phyloP scores from a whole-genome alignment of 2,113 vertebrate genomes.

The Onychorhynchus coronatus region DNA sequence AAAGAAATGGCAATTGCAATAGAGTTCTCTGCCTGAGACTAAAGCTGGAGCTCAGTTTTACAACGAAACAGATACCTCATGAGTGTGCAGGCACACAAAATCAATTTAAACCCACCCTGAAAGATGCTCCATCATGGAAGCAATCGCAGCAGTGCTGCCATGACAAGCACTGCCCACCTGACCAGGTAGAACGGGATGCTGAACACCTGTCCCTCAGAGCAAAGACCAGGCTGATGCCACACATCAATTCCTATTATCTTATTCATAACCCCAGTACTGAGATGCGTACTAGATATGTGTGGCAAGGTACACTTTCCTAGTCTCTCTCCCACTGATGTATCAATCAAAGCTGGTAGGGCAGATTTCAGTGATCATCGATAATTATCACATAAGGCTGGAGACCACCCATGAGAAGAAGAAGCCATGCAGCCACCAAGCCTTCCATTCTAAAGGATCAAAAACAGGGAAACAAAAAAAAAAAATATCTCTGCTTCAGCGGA shows the following conservation, averaged over 20 bases:
- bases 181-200: rapidly evolving
- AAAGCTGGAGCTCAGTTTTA: background rate
- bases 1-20: background rate
- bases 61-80: background rate
- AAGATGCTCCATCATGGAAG: background rate
- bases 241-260: background rate
- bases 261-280: background rate
- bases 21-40: background rate
- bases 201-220: background rate
- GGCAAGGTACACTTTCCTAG: background rate
- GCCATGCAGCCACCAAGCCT: background rate
- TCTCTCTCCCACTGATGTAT: background rate
- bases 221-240: background rate
- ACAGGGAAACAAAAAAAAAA: background rate
- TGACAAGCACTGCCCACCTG: background rate
- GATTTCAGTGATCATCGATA: background rate
- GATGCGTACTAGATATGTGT: rapidly evolving
- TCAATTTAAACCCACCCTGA: background rate
- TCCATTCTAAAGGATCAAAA: background rate
- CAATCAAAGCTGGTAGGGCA: background rate
- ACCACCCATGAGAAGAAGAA: background rate
- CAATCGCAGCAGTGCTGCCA: background rate
- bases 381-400: background rate
- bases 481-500: background rate
- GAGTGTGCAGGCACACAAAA: background rate